Evolutionary conservation across 1,140 invertebrate species (phyloP), one percentile per base, ranked within the genome.

Genomic region (Hormaphis cornu): DNA sequence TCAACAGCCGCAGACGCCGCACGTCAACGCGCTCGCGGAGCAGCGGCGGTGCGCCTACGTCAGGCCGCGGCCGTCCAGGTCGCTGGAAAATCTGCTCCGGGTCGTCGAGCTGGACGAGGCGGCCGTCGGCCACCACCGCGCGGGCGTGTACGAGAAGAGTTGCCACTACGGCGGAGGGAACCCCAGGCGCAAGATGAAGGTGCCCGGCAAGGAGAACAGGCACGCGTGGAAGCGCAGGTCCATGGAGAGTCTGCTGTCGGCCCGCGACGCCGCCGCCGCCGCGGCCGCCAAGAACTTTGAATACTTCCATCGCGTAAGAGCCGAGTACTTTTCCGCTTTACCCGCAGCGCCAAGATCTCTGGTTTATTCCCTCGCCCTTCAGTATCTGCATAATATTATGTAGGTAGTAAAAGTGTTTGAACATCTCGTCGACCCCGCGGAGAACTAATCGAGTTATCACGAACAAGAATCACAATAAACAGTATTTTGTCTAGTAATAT

Each of bases 61-160:
- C 44, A 33, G 22, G 54, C 54, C 35, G 4, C 46, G 63, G 28
- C 61, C 61, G 18, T 46, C 61, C 61, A 50, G 61, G 20, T 66
- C 61, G 44, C 28, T 66, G 1, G 61, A 66, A 9, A 50, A 66
- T 12, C 28, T 66, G 0, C 28, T 66, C 0, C 44, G 61, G 12
- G 61, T 66, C 4, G 61, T 66, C 26, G 61, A 66, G n/a, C 42
- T 66, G 18, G 61, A 66, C 28, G 61, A 66, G 3, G 18, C 40
- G 20, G 28, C 9, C 10, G 33, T 8, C 33, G 44, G 44, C 18
- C 44, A 30, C 28, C 61, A 44, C 0, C 44, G 61, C 1, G 28
- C 50, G 4, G 61, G 61, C 1, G 28, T 66, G 4, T 66, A 66
- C 28, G 61, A 66, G 10, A 66, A 66, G 20, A 48, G 61, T 24